Base-by-base conservation (phyloP, 2,113 vertebrate genomes). In the Euleptes europaea region DNA sequence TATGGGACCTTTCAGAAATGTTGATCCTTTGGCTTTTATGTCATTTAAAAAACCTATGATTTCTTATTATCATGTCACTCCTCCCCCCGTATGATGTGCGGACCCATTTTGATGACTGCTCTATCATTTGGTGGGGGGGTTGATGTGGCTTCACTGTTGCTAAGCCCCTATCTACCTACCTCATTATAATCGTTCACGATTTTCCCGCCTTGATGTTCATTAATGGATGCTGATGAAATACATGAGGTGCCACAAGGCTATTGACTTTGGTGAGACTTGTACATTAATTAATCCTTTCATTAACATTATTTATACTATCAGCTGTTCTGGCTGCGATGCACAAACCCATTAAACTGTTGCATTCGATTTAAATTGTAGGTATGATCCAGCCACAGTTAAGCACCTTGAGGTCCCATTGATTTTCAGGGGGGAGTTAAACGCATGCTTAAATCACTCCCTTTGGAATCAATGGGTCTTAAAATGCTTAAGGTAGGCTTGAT, bases 301-400 rank as follows among this genome's bases (percentile, higher is more conserved):
- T 79, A 80, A 80, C 69, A 85, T 80, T 79, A 85, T 73, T 80
- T 85, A 73, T 85, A 47, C 54, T 49, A 80, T 65, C 77, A 80
- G 67, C 65, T 42, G 19, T 28, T 76, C 74, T 77, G 33, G 47
- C 35, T 44, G 44, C 54, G 73, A 79, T 72, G n/a, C 40, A 78
- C 77, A 85, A 72, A 80, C 54, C 71, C 76, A 85, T 72, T 79
- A 85, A 79, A 49, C 67, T 72, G 49, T 44, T 72, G 31, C 3
- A 79, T 47, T 31, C 71, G n/a, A 35, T 85, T 63, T 74, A 63
- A 70, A n/a, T 28, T 79, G 63, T 47, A 63, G 67, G 35, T 54
- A 80, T 33, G n/a, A 78, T 60, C 8, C 35, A 44, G 21, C 38
- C 35, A 54, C 14, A 71, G 51, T 42, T 47, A 65, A 72, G 54